Percentiles rank a stretch among this genome's conserved stretches.
Conservation (phyloP, 2,113 vertebrate genomes). For the Sander vitreus region DNA sequence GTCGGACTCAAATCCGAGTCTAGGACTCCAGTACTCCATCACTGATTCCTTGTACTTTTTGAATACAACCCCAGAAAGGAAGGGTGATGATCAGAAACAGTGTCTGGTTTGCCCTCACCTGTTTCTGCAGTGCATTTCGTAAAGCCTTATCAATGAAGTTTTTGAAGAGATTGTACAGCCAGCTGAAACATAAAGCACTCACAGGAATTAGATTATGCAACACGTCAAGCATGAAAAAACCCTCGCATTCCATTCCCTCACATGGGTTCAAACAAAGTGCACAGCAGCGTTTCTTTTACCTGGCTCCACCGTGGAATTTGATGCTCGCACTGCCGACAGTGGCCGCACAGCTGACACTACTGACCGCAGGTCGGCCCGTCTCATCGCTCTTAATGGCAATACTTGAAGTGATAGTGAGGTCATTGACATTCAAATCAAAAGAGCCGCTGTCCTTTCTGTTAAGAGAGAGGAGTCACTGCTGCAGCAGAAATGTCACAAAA, state of each 20-base stretch:
- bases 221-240: neutral
- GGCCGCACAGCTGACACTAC: conserved; percentile 62
- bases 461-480: neutral
- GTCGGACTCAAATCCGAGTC: no score
- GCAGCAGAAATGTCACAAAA: neutral
- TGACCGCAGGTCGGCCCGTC: conserved; percentile 78
- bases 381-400: conserved; percentile 73
- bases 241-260: neutral
- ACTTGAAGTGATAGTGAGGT: conserved; percentile 64
- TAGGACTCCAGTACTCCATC: no score
- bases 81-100: neutral
- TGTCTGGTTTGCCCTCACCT: conserved; percentile 69
- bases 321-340: conserved; percentile 52
- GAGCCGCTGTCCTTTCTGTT: conserved; percentile 80
- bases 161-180: conserved; percentile 85
- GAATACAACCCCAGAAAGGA: neutral
- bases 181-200: conserved; percentile 72
- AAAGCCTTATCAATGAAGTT: conserved; percentile 70
- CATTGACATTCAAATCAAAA: conserved; percentile 78
- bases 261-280: neutral
- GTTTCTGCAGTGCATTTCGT: conserved; percentile 61
- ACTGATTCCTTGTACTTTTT: neutral
- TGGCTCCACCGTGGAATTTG: conserved; percentile 83
- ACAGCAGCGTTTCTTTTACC: conserved; percentile 59
- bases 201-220: neutral